These are phyloP conservation scores for Melieria omissa DNA, from an alignment of 2,888 invertebrate genomes.

Conservation along the genomic window DNA sequence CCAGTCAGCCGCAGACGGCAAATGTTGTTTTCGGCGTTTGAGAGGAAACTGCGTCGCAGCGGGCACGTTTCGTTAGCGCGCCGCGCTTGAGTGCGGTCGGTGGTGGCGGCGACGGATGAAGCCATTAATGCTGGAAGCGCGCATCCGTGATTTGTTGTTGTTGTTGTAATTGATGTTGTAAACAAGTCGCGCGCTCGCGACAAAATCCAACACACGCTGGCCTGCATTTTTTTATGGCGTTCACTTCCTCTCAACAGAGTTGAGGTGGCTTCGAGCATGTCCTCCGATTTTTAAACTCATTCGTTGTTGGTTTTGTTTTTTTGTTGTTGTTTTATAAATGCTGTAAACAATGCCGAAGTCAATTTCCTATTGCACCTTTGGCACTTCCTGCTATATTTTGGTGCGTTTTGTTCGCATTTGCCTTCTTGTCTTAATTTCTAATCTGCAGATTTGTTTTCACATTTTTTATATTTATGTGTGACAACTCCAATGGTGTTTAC, in stretches of 20 bases:
- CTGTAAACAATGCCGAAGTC: too few species aligned
- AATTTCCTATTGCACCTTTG: background rate
- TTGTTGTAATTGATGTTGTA: background rate
- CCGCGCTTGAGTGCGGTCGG: background rate
- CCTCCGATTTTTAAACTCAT: slow-evolving; percentile 23
- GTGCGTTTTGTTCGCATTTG: slow-evolving; percentile 5
- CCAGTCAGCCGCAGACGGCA: too few species aligned
- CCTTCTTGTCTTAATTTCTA: background rate
- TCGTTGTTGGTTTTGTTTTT: background rate
- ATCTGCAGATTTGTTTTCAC: background rate
- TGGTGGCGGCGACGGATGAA: slow-evolving; percentile 12
- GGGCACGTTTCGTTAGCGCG: too few species aligned
- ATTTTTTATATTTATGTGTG: slow-evolving; percentile 13
- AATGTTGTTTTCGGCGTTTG: too few species aligned
- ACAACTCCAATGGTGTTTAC: slow-evolving; percentile 24
- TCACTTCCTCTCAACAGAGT: too few species aligned
- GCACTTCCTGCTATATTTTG: background rate
- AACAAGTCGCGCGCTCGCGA: too few species aligned
- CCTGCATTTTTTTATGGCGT: too few species aligned
- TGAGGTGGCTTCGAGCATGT: too few species aligned
- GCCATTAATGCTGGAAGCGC: slow-evolving; percentile 20
- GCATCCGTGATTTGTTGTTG: slow-evolving; percentile 15
- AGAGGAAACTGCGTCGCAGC: too few species aligned
- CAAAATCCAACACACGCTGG: too few species aligned
- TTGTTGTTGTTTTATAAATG: background rate